Conservation (phyloP, 37 sponge, comb jelly and placozoan genomes). For the Beroe ovata region DNA sequence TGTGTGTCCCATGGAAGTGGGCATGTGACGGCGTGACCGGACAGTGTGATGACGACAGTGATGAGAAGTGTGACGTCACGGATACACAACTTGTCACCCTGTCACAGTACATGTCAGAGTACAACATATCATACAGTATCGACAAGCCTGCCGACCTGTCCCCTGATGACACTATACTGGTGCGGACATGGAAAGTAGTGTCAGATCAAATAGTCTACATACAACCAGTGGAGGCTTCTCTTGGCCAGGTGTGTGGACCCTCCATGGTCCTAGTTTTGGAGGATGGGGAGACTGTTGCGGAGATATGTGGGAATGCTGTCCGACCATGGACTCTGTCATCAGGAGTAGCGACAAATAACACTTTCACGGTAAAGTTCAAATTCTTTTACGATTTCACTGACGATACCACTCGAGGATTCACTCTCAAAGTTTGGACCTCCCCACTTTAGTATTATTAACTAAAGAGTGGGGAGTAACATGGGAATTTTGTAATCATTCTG, state of each 20-base stretch:
- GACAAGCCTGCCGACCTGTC: neutral
- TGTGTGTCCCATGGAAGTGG: constrained; percentile 24
- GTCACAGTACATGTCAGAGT: neutral
- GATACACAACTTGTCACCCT: neutral
- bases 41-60: constrained; percentile 18
- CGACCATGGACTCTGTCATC: constrained; percentile 6
- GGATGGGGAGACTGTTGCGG: neutral
- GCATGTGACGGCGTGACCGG: constrained; percentile 49
- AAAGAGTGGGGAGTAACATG: too few species aligned
- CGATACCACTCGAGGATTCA: neutral
- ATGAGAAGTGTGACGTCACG: constrained; percentile 34
- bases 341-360: neutral
- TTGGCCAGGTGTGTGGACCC: constrained; percentile 40
- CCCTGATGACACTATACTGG: neutral
- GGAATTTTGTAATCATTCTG: too few species aligned
- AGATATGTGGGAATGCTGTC: constrained; percentile 27
- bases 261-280: neutral
- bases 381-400: constrained; percentile 48
- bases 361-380: neutral
- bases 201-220: neutral
- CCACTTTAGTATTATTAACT: too few species aligned
- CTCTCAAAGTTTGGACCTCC: neutral
- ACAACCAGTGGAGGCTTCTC: neutral
- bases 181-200: constrained; percentile 3
- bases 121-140: neutral